Percentiles rank a stretch among this genome's conserved stretches.
phyloP scores from a whole-genome alignment of 2,113 vertebrate species.

The Proteles cristata region DNA sequence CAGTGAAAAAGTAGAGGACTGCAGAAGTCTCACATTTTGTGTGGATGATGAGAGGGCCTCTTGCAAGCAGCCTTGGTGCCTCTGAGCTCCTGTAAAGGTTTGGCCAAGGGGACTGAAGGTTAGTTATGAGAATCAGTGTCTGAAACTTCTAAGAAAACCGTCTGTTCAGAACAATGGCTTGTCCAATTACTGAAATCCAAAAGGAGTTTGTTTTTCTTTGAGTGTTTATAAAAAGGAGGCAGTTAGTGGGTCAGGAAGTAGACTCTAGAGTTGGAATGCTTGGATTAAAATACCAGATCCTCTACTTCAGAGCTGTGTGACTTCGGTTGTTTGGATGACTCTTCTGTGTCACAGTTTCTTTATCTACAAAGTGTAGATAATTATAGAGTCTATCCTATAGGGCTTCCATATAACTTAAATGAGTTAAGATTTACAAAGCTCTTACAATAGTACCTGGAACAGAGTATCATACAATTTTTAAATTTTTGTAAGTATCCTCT shows the following conservation, averaged over 20 bases:
- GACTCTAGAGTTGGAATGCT: not conserved
- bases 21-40: not conserved
- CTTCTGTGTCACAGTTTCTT: not conserved
- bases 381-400: not conserved
- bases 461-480: not conserved
- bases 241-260: not conserved
- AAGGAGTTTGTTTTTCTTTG: not conserved
- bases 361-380: not conserved
- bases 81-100: not conserved
- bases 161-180: not conserved
- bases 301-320: not conserved
- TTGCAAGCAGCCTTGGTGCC: not conserved
- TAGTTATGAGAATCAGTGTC: not conserved
- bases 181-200: not conserved
- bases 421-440: not conserved
- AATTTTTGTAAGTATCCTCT: not conserved
- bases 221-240: not conserved
- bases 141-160: not conserved
- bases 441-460: not conserved
- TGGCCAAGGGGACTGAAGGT: not conserved
- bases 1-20: not conserved
- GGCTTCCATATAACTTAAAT: not conserved
- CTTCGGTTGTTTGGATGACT: not conserved
- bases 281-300: not conserved
- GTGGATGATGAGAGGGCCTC: not conserved